Evolutionary conservation across 37 sponge, comb jelly and placozoan species (phyloP), one percentile per base, ranked within the genome.

Genomic region (Halichondria panicea): DNA sequence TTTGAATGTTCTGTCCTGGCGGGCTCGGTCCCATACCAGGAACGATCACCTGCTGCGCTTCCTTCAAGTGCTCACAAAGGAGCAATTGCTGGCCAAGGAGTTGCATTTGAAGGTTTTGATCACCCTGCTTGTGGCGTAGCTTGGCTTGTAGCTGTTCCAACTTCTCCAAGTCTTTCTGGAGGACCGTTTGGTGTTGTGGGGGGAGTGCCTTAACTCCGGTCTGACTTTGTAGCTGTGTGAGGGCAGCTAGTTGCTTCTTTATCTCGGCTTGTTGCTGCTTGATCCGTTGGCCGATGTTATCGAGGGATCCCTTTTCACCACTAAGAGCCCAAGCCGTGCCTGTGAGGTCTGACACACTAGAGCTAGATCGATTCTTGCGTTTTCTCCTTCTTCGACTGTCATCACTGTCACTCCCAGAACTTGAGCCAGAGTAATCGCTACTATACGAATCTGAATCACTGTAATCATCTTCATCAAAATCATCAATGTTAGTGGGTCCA

Each of bases 21-120:
- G n/a, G n/a, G n/a, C n/a, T n/a, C n/a, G n/a, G n/a, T n/a, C n/a
- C n/a, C n/a, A n/a, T n/a, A n/a, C n/a, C n/a, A n/a, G n/a, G n/a
- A n/a, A n/a, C n/a, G n/a, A n/a, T n/a, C n/a, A n/a, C 36, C 38
- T 74, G 55, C 44, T 79, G 70, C 32, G 80, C 55, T 55, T 85
- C 81, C 12, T 44, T 79, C 40, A 90, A 71, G 28, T 90, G 91
- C 27, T 84, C 82, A 66, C 52, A 57, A 9, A 90, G 81, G 21
- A 81, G 57, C 82, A 81, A 78, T 64, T 90, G 91, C 39, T 84
- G 91, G 6, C 77, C 71, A 69, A 90, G 46, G 2, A 90, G 62
- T 62, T 81, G 77, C 39, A 76, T 70, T 34, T 84, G 91, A 1
- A 90, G 30, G 18, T 37, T 65, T 21, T 33, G 55, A 35, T 80